Evolutionary conservation across 2,888 invertebrate species (phyloP), one percentile per base, ranked within the genome.

Genomic region (Apoda limacodes): DNA sequence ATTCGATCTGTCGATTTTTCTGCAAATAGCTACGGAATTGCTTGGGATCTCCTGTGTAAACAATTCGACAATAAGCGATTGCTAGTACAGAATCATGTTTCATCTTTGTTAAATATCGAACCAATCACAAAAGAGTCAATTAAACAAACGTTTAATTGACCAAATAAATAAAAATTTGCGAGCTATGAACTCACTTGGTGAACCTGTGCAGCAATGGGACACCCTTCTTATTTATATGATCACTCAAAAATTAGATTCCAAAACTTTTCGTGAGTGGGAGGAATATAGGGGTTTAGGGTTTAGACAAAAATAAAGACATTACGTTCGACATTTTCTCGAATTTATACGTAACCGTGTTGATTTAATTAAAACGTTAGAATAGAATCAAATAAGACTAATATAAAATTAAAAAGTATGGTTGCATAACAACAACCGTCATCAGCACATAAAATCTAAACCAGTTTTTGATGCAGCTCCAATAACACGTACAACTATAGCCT

Each of bases 1-100:
- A n/a, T n/a, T n/a, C n/a, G n/a, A n/a, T n/a, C n/a, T n/a, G n/a
- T 39, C 4, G 34, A 38, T 9, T 35, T 43, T 22, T 38, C 33
- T 1, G 22, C 37, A 13, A 9, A n/a, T 3, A 40, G 37, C 25
- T 38, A 40, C 19, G 3, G 5, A 11, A 13, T 36, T 2, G 40
- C 39, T 1, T 39, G 39, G 33, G 13, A 32, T 6, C 11, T 39
- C 0, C 11, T 40, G 2, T 34, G 39, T 29, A 37, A 43, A 3
- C 13, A 38, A n/a, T 40, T 28, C 20, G 21, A 40, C 22, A 35
- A 37, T 12, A 39, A 39, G 13, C 31, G 32, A 9, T 15, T 43
- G 6, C 14, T 39, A 6, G 19, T 34, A 15, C 31, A 40, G 17
- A 37, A 37, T 31, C 40, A 40, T 25, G 30, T 37, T 2, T 23